These are phyloP conservation scores for Plutomurus gul DNA, from an alignment of 1,140 invertebrate species.

Conservation along the genomic window DNA sequence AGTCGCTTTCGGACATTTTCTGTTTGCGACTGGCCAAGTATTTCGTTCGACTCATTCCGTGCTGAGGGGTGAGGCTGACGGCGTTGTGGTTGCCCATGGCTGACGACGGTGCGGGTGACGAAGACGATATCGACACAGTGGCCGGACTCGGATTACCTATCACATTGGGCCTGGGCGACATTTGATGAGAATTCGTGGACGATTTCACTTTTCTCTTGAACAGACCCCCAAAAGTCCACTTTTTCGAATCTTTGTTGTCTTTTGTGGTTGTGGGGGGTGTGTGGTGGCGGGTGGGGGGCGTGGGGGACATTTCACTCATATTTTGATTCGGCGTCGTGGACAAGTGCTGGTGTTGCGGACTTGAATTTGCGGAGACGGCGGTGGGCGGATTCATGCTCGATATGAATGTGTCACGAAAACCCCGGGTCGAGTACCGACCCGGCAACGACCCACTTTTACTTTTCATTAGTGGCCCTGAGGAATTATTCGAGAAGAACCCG, in stretches of 20 bases:
- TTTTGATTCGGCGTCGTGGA: background rate
- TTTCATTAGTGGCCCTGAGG: conserved; percentile 10
- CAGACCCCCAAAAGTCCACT: conserved; percentile 51
- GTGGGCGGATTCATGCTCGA: conserved; percentile 30
- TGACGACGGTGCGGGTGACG: background rate
- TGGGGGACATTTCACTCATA: background rate
- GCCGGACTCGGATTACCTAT: background rate
- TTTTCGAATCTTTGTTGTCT: conserved; percentile 38
- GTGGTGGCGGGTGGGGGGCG: too few species aligned
- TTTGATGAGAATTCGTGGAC: background rate
- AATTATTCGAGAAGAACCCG: conserved; percentile 25
- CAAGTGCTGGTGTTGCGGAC: conserved; percentile 3
- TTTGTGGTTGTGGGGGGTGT: conserved; percentile 24
- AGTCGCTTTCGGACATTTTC: conserved; percentile 37
- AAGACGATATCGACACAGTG: background rate
- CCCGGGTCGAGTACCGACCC: conserved; percentile 8
- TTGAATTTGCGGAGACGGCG: background rate
- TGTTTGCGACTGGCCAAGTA: conserved; percentile 14
- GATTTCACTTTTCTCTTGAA: conserved; percentile 45
- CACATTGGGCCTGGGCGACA: background rate
- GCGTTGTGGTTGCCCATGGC: background rate
- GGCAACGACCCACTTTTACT: conserved; percentile 44
- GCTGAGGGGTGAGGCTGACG: background rate
- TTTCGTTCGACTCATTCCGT: background rate
- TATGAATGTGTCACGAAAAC: conserved; percentile 45